Conservation (phyloP, 2,113 vertebrate species). For the Amphiprion ocellaris region DNA sequence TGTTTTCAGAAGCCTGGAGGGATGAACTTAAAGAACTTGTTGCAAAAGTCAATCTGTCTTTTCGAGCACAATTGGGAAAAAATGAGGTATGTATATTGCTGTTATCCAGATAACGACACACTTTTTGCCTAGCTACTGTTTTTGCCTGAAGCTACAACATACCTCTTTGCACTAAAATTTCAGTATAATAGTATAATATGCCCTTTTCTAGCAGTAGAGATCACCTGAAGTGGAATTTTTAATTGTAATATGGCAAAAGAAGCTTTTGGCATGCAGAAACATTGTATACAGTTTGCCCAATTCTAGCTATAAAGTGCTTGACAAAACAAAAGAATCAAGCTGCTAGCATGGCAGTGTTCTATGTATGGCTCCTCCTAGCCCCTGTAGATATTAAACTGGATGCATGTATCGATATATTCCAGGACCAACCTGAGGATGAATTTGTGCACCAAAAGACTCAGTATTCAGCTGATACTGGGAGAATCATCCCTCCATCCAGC, state of each 20-base stretch:
- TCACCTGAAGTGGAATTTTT: not conserved
- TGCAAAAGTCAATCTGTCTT: slow-evolving; percentile 72
- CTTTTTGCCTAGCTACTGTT: not conserved
- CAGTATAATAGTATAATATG: not conserved
- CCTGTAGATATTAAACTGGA: not conserved
- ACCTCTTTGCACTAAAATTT: not conserved
- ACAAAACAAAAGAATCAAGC: no score
- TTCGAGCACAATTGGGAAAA: slow-evolving; percentile 59
- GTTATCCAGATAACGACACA: not conserved
- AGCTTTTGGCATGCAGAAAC: no score
- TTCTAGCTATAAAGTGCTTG: no score
- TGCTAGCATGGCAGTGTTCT: not conserved
- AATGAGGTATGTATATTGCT: slow-evolving; percentile 42
- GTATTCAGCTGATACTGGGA: slow-evolving; percentile 84
- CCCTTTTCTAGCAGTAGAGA: not conserved
- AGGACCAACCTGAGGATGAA: slow-evolving; percentile 69
- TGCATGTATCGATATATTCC: slow-evolving; percentile 8
- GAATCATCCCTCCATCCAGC: slow-evolving; percentile 85
- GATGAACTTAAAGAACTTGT: slow-evolving; percentile 85
- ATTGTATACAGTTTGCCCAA: no score
- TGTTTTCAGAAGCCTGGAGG: slow-evolving; percentile 84
- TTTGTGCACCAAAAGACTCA: slow-evolving; percentile 72
- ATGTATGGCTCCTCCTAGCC: not conserved
- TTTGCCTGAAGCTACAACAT: not conserved
- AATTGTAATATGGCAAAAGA: no score